These are phyloP conservation scores for Echinarachnius parma DNA, from an alignment of 53 echinoderm and acorn worm genomes.

Conservation along the genomic window DNA sequence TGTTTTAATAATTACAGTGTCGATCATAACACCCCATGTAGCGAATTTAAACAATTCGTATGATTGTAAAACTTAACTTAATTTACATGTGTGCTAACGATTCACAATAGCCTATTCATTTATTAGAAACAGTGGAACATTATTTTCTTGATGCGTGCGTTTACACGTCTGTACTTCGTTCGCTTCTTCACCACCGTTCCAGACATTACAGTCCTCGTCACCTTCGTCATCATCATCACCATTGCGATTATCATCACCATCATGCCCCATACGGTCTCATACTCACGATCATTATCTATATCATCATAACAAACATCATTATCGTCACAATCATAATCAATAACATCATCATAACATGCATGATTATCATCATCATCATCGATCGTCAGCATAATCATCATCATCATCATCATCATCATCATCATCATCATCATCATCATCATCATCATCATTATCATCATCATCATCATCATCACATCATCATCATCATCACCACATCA, in stretches of 20 bases:
- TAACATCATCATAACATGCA: not conserved
- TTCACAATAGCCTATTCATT: not conserved
- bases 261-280: not conserved
- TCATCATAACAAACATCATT: not conserved
- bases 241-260: not conserved
- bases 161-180: not conserved
- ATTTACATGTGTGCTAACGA: not conserved
- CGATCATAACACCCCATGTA: too few relatives aligned
- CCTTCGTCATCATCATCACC: constrained; percentile 11
- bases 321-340: constrained; percentile 5
- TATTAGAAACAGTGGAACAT: not conserved
- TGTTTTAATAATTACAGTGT: too few relatives aligned
- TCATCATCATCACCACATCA: not conserved
- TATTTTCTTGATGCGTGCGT: not conserved
- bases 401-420: not conserved
- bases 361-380: not conserved
- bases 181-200: not conserved
- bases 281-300: not conserved
- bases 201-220: not conserved
- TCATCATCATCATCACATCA: not conserved
- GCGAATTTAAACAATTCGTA: too few relatives aligned
- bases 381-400: too few relatives aligned
- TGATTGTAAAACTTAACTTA: too few relatives aligned
- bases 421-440: not conserved
- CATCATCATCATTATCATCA: constrained; percentile 12